Evolutionary conservation across 2,113 vertebrate genomes (phyloP), one percentile per base, ranked within the genome.

Genomic region (Astur gentilis): DNA sequence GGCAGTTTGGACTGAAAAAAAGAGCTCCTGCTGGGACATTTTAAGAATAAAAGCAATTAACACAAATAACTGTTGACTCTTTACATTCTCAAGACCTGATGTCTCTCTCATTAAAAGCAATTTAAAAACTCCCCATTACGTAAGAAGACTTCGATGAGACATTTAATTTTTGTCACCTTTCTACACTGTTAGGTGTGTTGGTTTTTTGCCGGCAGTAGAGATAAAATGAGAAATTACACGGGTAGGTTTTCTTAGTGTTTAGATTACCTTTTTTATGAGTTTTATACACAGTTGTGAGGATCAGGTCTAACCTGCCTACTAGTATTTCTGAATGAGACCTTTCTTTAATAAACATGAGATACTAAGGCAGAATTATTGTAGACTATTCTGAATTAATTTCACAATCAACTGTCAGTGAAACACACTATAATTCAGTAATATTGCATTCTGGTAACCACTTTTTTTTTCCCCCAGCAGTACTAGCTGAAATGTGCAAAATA

Each of bases 391-490:
- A 92, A 94, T 90, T 91, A 17, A 89, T 90, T 80, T 96, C 80
- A 81, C 50, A 78, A 40, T 81, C 80, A 92, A 3, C 42, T 75
- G 76, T 70, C 88, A 73, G 50, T 73, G 50, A n/a, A 86, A 89
- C 25, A 57, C 44, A 34, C 65, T 69, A 57, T 92, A 95, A 92
- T 84, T 95, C 89, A 91, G 69, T 40, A 95, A 81, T 90, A 95
- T 25, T 90, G 34, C 18, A 64, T 95, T 95, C 83, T 94, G 55
- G 86, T 83, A 95, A 92, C 36, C 36, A 36, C 36, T 36, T 1
- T 44, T 77, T 47, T 36, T 62, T 86, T 60, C 60, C 47, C 88
- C 81, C 86, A 79, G 92, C 94, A 95, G 71, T 89, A 57, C 27
- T 61, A 57, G 9, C 15, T 67, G 47, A 88, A 92, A 89, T 57